Evolutionary conservation across 2,113 vertebrate species (phyloP).

Genomic region (Machaerirhynchus nigripectus): DNA sequence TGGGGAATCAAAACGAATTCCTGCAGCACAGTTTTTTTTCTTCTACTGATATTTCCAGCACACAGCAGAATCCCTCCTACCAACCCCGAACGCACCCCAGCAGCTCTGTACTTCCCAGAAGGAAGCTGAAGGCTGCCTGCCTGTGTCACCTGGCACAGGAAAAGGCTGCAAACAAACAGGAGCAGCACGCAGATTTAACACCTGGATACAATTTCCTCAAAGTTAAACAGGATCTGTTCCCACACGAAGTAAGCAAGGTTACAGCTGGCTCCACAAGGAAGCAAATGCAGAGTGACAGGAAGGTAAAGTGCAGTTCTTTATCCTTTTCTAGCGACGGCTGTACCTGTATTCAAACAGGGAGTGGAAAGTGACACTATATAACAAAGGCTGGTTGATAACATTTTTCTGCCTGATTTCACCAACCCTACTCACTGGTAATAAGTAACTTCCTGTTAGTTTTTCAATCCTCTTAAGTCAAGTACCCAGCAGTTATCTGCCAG

Average conservation of each 20-base stretch:
- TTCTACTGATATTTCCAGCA: not conserved
- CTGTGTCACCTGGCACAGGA: not conserved
- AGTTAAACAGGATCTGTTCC: not conserved
- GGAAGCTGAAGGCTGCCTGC: not conserved
- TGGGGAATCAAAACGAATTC: not conserved
- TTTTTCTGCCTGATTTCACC: not conserved
- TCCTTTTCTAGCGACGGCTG: not conserved
- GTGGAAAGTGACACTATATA: not conserved
- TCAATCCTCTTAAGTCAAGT: not conserved
- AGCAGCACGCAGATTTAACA: not conserved
- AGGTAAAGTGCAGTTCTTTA: not conserved
- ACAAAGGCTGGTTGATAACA: not conserved
- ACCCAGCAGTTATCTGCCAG: not conserved
- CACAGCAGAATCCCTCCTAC: not conserved
- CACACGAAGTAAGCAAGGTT: not conserved
- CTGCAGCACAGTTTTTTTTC: not conserved
- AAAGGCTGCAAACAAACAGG: not conserved
- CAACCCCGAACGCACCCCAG: not conserved
- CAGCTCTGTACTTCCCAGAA: not conserved
- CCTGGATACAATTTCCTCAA: not conserved
- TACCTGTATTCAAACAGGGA: not conserved
- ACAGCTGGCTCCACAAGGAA: not conserved
- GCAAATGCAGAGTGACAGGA: not conserved
- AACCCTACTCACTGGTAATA: not conserved
- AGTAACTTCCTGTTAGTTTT: not conserved